Conservation (phyloP, 2,888 invertebrate species). For the Sphecodes monilicornis region DNA sequence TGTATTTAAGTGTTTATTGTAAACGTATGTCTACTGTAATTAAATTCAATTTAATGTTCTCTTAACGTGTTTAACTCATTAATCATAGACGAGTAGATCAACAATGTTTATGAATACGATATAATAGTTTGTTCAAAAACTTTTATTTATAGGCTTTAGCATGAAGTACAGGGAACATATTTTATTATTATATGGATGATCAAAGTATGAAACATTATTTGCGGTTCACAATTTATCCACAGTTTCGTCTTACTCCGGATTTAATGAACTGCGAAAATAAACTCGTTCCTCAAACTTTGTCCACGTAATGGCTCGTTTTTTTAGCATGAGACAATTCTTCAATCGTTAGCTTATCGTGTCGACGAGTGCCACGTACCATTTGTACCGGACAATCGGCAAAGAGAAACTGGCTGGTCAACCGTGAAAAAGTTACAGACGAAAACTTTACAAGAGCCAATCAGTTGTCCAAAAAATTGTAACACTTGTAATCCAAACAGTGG, state of each 20-base stretch:
- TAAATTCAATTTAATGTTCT: not conserved
- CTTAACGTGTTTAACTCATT: not conserved
- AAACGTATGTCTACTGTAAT: no score
- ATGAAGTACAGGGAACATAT: not conserved
- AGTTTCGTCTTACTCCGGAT: not conserved
- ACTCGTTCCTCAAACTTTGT: not conserved
- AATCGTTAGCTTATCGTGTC: conserved; percentile 59
- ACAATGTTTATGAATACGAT: not conserved
- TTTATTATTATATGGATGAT: not conserved
- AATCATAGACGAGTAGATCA: not conserved
- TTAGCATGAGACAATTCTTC: conserved; percentile 35
- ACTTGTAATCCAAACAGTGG: conserved; percentile 16
- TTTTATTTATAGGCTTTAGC: no score
- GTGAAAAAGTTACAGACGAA: conserved; percentile 54
- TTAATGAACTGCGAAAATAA: not conserved
- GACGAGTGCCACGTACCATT: conserved; percentile 61
- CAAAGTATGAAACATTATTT: not conserved
- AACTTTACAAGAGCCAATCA: conserved; percentile 49
- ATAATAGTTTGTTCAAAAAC: not conserved
- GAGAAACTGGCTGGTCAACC: conserved; percentile 67
- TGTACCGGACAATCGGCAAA: conserved; percentile 45
- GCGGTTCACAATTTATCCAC: not conserved
- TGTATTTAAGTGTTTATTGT: not conserved
- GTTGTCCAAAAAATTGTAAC: conserved; percentile 43
- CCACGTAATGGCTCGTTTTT: conserved; percentile 1